Base-by-base conservation (phyloP, 2,888 invertebrate genomes). In the Dromius quadrimaculatus region DNA sequence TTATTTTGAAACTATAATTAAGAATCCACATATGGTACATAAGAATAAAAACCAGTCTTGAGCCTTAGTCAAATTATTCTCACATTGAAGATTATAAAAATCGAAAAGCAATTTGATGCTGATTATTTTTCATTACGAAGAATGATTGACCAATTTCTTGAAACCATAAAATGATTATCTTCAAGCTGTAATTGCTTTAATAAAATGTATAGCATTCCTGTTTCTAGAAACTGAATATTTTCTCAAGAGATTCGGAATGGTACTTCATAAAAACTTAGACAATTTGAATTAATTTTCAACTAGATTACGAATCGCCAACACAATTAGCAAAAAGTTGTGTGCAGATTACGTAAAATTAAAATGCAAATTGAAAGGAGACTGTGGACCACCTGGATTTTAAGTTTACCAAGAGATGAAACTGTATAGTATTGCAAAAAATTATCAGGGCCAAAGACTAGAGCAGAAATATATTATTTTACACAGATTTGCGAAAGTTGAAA, bases 301-400 rank as follows among this genome's bases (percentile, higher is more conserved):
- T 11, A 59, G 68, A 28, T 68, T 43, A 68, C 59, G 45, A 68
- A 68, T 68, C 59, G 38, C 43, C 23, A 68, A 68, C 57, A 68
- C 68, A 68, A 68, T 68, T 68, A 68, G 68, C 59, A 68, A 59
- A n/a, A 68, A 68, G 59, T 68, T 68, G 68, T 68, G 45, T 68
- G 68, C 34, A 45, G 68, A 68, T 68, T 68, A 68, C 9, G 57
- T 32, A 68, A 66, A 36, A 68, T 68, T 68, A 68, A 68, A 68
- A 68, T 68, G 68, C 59, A 59, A 68, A 68, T 68, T 59, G 28
- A 15, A 13, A 15, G 28, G 15, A 28, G 13, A 15, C 28, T 54
- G 23, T 15, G 5, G 50, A 15, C 23, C 50, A 54, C 50, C 50
- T 50, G 28, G 50, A 28, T n/a, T n/a, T n/a, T n/a, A n/a, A n/a